phyloP scores from a whole-genome alignment of 1,140 invertebrate genomes.

The Pectinophora gossypiella region DNA sequence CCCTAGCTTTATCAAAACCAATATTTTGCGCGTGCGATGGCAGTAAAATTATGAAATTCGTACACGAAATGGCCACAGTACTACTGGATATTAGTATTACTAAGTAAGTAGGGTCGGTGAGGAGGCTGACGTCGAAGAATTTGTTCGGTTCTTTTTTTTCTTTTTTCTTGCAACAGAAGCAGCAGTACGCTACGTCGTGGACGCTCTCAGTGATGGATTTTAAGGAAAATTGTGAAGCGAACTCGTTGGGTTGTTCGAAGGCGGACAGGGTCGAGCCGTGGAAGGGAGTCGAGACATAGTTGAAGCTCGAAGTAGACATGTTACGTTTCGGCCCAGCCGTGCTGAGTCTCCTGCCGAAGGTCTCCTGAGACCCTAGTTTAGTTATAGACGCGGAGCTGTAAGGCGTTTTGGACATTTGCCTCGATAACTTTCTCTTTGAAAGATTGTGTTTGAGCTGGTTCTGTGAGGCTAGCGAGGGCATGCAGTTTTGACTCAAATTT shows the following conservation, averaged over 20 bases:
- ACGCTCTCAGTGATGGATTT: slow-evolving; percentile 79
- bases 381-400: slow-evolving; percentile 50
- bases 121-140: slow-evolving; percentile 83
- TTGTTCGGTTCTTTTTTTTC: slow-evolving; percentile 73
- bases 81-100: slow-evolving; percentile 88
- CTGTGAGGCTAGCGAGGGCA: slow-evolving; percentile 25
- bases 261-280: slow-evolving; percentile 88
- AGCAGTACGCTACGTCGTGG: slow-evolving; percentile 59
- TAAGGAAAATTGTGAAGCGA: slow-evolving; percentile 85
- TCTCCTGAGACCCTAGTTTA: slow-evolving; percentile 46
- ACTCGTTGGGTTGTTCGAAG: slow-evolving; percentile 80
- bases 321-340: slow-evolving; percentile 75
- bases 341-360: slow-evolving; percentile 44
- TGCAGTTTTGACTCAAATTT: slow-evolving; percentile 36
- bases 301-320: slow-evolving; percentile 86
- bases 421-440: slow-evolving; percentile 52
- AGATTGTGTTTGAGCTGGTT: slow-evolving; percentile 41
- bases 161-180: slow-evolving; percentile 63
- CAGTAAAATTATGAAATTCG: slow-evolving; percentile 88
- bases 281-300: slow-evolving; percentile 88
- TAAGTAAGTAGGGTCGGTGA: slow-evolving; percentile 86
- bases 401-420: slow-evolving; percentile 42
- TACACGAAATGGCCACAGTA: slow-evolving; percentile 90
- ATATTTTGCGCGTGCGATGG: slow-evolving; percentile 83
- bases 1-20: slow-evolving; percentile 81